These are phyloP conservation scores for Sarotherodon lohbergeri DNA, from an alignment of 2,113 vertebrate species.

Conservation along the genomic window DNA sequence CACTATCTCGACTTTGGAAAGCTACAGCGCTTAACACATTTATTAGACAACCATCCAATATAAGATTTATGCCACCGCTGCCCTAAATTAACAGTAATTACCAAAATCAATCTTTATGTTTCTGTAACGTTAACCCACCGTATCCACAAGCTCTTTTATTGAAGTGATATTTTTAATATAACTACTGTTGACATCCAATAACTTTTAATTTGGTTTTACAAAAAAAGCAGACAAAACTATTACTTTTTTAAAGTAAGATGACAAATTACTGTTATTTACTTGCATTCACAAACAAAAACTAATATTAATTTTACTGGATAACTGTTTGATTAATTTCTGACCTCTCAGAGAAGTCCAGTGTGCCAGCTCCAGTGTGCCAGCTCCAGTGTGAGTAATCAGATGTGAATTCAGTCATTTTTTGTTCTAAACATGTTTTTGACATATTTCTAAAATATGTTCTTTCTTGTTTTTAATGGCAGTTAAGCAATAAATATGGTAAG, in stretches of 20 bases:
- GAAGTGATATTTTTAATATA: background rate
- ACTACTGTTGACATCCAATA: background rate
- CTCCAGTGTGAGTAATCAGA: background rate
- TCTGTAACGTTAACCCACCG: background rate
- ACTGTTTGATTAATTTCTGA: background rate
- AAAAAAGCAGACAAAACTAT: background rate
- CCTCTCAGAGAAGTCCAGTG: fast-evolving
- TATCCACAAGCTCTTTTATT: background rate
- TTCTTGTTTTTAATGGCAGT: background rate
- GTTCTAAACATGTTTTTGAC: background rate
- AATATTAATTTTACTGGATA: background rate
- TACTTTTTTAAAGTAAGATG: background rate
- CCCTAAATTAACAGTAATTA: background rate
- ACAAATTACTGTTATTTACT: background rate
- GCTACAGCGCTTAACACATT: background rate
- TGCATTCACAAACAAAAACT: background rate
- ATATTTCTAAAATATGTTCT: background rate
- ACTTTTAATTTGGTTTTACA: fast-evolving
- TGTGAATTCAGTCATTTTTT: background rate
- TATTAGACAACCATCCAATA: background rate
- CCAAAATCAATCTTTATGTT: background rate
- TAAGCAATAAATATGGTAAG: background rate
- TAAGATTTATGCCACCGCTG: background rate
- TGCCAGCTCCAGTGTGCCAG: fast-evolving
- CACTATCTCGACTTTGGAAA: background rate